A percentile compares a stretch with the other conserved stretches of the same genome.
phyloP scores from a whole-genome alignment of 2,797 vertebrate genomes.

The Pseudomugil gertrudae region DNA sequence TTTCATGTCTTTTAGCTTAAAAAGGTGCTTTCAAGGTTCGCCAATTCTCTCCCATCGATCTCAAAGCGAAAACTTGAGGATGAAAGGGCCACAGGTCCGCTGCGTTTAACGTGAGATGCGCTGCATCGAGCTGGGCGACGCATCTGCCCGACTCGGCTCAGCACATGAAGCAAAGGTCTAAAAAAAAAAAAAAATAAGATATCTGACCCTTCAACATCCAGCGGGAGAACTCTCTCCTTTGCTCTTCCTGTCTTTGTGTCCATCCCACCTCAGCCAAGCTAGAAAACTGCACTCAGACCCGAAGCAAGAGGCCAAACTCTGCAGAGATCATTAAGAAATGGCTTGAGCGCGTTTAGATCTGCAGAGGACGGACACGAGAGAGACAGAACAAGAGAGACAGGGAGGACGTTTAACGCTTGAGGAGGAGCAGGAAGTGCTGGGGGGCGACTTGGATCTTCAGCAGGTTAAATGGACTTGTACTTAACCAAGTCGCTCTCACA shows the following conservation, averaged over 20 bases:
- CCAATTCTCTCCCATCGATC: conserved; percentile 67
- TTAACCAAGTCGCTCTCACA: conserved; percentile 59
- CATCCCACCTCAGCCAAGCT: conserved; percentile 39
- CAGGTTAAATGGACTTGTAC: conserved; percentile 66
- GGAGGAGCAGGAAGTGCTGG: conserved; percentile 74
- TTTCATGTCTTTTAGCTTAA: conserved; percentile 76
- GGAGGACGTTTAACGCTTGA: conserved; percentile 66
- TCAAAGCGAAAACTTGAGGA: conserved; percentile 52
- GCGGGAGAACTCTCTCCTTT: conserved; percentile 52
- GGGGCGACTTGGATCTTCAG: conserved; percentile 73
- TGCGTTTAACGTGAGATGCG: conserved; percentile 7
- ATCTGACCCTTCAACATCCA: conserved; percentile 63
- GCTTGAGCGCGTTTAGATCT: conserved; percentile 33
- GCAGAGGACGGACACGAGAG: conserved; percentile 48
- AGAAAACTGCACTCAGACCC: conserved; percentile 38
- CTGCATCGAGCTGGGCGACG: conserved; percentile 16
- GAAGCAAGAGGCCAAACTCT: conserved; percentile 52
- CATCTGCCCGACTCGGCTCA: conserved; percentile 24
- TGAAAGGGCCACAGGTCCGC: conserved; percentile 19
- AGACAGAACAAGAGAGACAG: neutral
- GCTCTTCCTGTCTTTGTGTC: conserved; percentile 1
- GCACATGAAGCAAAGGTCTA: conserved; percentile 20
- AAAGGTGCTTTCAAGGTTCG: conserved; percentile 80
- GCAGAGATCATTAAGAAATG: conserved; percentile 59
- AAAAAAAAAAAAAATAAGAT: conserved; percentile 27